Conservation (phyloP, 2,888 invertebrate species). For the Xanthia togata region DNA sequence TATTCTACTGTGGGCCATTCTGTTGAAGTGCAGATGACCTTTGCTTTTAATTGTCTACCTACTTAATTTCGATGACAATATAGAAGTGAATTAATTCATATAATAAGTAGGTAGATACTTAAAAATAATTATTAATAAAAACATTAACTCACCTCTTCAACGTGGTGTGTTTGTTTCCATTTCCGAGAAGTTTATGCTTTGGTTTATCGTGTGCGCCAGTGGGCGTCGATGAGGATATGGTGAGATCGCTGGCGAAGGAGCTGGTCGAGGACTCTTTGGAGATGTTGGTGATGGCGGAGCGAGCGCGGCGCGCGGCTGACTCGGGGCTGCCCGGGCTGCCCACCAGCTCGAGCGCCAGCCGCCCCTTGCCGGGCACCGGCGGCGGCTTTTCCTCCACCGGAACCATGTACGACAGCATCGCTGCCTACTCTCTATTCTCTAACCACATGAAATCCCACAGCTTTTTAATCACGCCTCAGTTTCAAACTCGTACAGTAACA, state of each 20-base stretch:
- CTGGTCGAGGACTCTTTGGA: conserved; percentile 93
- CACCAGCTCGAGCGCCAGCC: conserved; percentile 88
- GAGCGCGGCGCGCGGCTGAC: conserved; percentile 76
- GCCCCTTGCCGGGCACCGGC: conserved; percentile 89
- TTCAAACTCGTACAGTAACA: conserved; percentile 58
- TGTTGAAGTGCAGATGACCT: not conserved
- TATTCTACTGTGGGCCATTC: not conserved
- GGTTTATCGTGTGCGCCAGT: conserved; percentile 92
- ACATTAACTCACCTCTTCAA: conserved; percentile 91
- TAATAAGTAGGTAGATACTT: too few species aligned
- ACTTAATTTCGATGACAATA: not conserved
- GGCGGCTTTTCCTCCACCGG: conserved; percentile 95
- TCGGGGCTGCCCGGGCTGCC: conserved; percentile 84
- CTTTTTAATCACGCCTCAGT: conserved; percentile 58
- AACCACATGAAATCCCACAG: conserved; percentile 59
- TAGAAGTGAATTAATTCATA: not conserved
- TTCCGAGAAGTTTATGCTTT: conserved; percentile 92
- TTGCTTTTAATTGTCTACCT: not conserved
- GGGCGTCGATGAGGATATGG: conserved; percentile 91
- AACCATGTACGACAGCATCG: conserved; percentile 95
- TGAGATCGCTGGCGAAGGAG: conserved; percentile 92
- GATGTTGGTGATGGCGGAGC: conserved; percentile 78
- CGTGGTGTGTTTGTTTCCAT: conserved; percentile 93
- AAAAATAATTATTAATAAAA: not conserved
- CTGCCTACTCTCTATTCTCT: conserved; percentile 67